phyloP scores from a whole-genome alignment of 2,888 invertebrate genomes.

The Strigamia transsilvanica region DNA sequence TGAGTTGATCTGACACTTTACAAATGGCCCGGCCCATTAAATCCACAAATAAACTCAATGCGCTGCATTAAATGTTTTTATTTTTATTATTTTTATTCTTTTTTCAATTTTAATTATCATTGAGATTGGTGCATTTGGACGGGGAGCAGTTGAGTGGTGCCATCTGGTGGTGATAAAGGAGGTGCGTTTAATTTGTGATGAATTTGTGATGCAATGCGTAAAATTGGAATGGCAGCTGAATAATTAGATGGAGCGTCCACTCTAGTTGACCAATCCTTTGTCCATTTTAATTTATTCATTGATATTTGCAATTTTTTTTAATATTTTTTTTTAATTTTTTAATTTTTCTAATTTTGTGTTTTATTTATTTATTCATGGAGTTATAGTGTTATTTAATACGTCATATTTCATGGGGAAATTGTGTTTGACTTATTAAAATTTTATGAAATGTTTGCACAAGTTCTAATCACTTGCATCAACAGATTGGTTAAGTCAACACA shows the following conservation, averaged over 20 bases:
- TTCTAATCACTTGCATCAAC: conserved; percentile 44
- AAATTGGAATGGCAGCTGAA: conserved; percentile 40
- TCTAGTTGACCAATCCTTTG: background rate
- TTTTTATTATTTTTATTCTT: background rate
- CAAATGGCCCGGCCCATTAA: conserved; percentile 1
- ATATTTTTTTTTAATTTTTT: background rate
- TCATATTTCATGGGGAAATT: background rate
- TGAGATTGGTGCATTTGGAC: background rate
- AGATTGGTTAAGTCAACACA: conserved; percentile 44
- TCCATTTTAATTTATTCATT: conserved; percentile 43
- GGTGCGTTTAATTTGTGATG: conserved; percentile 15
- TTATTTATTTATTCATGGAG: background rate
- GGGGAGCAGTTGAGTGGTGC: conserved; percentile 26
- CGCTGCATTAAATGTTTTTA: background rate
- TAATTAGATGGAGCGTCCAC: conserved; percentile 15
- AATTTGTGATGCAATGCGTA: conserved; percentile 45
- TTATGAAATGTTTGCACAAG: conserved; percentile 31
- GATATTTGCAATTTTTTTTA: background rate
- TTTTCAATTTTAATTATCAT: background rate
- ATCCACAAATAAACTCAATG: background rate
- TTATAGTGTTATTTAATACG: background rate
- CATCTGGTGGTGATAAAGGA: conserved; percentile 40
- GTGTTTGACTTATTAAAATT: conserved; percentile 27
- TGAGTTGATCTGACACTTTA: conserved; percentile 28
- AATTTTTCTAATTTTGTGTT: background rate